Evolutionary conservation across 2,797 vertebrate genomes (phyloP).

Genomic region (Coluber constrictor): DNA sequence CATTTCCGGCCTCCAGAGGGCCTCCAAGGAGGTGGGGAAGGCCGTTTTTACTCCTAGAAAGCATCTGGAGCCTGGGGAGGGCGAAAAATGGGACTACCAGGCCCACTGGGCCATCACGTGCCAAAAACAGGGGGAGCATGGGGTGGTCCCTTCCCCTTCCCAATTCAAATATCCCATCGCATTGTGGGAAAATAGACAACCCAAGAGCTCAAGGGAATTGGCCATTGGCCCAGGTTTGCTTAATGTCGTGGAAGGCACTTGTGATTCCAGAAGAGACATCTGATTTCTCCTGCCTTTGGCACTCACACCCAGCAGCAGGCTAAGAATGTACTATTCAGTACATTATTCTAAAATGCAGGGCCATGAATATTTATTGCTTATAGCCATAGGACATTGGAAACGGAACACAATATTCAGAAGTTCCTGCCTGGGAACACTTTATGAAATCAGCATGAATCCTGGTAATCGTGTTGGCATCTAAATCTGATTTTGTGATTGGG

Average conservation of each 20-base stretch:
- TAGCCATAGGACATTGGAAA: neutral
- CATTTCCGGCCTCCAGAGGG: too few species aligned
- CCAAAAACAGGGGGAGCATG: too few species aligned
- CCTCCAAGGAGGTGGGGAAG: too few species aligned
- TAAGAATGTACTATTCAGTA: neutral
- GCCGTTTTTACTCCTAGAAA: too few species aligned
- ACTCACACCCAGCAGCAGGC: neutral
- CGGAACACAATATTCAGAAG: neutral
- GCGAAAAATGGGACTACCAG: too few species aligned
- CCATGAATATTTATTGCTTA: neutral
- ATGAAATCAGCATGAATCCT: neutral
- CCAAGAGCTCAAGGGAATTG: neutral
- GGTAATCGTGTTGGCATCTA: neutral
- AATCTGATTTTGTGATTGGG: neutral
- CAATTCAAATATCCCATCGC: neutral
- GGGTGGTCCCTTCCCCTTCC: neutral
- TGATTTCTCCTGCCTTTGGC: neutral
- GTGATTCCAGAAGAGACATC: neutral
- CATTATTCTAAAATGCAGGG: neutral
- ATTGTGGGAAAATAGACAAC: too few species aligned
- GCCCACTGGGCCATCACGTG: too few species aligned
- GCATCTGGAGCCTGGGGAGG: too few species aligned
- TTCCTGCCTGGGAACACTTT: neutral
- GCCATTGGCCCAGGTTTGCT: neutral
- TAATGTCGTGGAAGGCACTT: too few species aligned